Conservation (phyloP, 23 tunicate genomes). For the Halocynthia aurantium region DNA sequence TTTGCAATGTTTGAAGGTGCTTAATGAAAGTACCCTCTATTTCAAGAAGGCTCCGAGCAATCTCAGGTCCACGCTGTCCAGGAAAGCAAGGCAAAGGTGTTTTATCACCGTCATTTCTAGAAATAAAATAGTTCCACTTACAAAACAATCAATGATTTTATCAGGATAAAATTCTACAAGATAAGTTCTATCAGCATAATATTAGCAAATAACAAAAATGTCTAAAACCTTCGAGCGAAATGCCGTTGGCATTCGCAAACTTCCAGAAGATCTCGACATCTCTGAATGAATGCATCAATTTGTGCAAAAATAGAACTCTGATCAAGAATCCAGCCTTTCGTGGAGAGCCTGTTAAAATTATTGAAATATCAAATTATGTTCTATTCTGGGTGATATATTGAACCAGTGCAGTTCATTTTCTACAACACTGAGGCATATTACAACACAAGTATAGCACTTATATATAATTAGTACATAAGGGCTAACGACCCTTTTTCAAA, state of each 20-base stretch:
- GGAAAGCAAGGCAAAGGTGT: slow-evolving; percentile 69
- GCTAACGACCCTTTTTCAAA: too few species aligned
- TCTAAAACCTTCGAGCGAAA: slow-evolving; percentile 79
- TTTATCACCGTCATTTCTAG: slow-evolving; percentile 83
- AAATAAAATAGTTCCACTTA: neutral
- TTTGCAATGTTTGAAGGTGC: slow-evolving; percentile 60
- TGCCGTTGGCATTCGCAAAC: slow-evolving; percentile 91
- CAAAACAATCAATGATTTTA: neutral
- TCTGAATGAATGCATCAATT: slow-evolving; percentile 91
- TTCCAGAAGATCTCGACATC: slow-evolving; percentile 91
- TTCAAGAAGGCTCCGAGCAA: slow-evolving; percentile 78
- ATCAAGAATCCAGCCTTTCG: slow-evolving; percentile 83
- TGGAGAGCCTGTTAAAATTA: slow-evolving; percentile 43
- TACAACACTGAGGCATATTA: too few species aligned
- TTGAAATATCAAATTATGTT: neutral
- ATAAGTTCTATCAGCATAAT: neutral
- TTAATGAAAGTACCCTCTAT: slow-evolving; percentile 94
- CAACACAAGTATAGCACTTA: too few species aligned
- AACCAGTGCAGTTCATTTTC: too few species aligned
- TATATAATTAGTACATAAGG: too few species aligned
- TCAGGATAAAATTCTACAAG: slow-evolving; percentile 7
- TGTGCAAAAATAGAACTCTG: slow-evolving; percentile 96
- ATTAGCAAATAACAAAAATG: neutral
- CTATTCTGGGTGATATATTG: neutral
- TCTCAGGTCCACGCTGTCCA: slow-evolving; percentile 90